A percentile compares a stretch with the other conserved stretches of the same genome.
Evolutionary conservation across 1,140 invertebrate genomes (phyloP).

Genomic region (Eueides isabella): DNA sequence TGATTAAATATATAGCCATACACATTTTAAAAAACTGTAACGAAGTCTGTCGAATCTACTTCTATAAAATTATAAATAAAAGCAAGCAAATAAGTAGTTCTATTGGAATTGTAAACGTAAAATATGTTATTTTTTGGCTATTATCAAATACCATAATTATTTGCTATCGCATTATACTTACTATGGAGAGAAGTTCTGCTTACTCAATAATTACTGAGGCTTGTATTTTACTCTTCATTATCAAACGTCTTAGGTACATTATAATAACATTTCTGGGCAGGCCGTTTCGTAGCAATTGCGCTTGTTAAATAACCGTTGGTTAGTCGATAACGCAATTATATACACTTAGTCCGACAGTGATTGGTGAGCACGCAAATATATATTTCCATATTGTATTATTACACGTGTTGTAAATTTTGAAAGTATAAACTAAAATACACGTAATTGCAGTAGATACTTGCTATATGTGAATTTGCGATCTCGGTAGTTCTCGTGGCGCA

Average conservation of each 20-base stretch:
- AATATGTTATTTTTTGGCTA: too few relatives aligned
- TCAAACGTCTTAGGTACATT: background rate
- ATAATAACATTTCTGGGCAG: background rate
- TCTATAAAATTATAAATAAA: too few relatives aligned
- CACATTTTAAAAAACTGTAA: too few relatives aligned
- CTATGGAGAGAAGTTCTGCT: background rate
- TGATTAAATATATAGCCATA: too few relatives aligned
- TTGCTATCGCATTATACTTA: too few relatives aligned
- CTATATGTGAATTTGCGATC: too few relatives aligned
- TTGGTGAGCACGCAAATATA: conserved; percentile 17
- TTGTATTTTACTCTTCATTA: background rate
- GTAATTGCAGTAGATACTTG: background rate
- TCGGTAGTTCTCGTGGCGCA: too few relatives aligned
- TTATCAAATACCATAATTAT: too few relatives aligned
- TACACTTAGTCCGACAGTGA: conserved; percentile 25
- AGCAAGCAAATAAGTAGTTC: too few relatives aligned
- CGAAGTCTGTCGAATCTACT: too few relatives aligned
- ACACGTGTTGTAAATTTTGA: background rate
- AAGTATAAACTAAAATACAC: background rate
- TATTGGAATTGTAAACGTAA: too few relatives aligned
- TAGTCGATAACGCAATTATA: conserved; percentile 30
- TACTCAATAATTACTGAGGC: background rate
- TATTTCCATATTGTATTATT: background rate
- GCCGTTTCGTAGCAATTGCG: conserved; percentile 3
- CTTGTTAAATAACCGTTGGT: conserved; percentile 26